Base-by-base conservation (phyloP, 92 coral and sea anemone genomes). In the Paragorgia papillata region DNA sequence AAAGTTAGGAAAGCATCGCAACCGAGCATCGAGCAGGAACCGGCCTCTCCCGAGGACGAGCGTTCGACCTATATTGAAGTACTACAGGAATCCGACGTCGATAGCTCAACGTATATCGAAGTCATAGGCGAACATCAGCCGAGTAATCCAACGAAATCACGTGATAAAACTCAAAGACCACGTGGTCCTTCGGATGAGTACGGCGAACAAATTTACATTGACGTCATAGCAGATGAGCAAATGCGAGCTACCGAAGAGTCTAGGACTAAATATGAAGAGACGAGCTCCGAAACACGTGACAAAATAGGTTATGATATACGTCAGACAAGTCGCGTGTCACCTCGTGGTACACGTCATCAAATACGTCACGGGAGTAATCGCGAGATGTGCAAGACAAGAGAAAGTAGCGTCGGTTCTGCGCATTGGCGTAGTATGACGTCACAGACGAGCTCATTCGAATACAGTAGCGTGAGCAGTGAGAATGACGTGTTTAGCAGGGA, bases 401-500 rank as follows among this genome's bases (percentile, higher is more conserved):
- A 46, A 46, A 7, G n/a, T 46, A 2, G 2, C n/a, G 15, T 15
- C 14, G 2, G 15, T 15, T 46, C 78, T 19, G 18, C 40, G 37
- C 54, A 29, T 21, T 39, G 50, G 12, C 46, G 37, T 6, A 30
- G 51, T 20, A 24, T 33, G 17, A 32, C 78, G 3, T 53, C 78
- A 14, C 46, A 51, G 13, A 37, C 43, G 43, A 69, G 58, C 15
- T 43, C 58, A 25, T n/a, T 40, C 7, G 63, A 54, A 2, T 30
- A 17, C 31, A 26, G 78, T n/a, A 71, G 78, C 41, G 62, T 71
- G 12, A 71, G 78, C 78, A 71, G 78, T 25, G 78, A 71, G n/a
- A 53, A 51, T 28, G 78, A 71, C 14, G 78, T 71, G 1, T 71
- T 71, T 22, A 40, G 33, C 46, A 30, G 37, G 43, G 48, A 63